Evolutionary conservation across 2,113 vertebrate species (phyloP).

Genomic region (Sapayoa aenigma): DNA sequence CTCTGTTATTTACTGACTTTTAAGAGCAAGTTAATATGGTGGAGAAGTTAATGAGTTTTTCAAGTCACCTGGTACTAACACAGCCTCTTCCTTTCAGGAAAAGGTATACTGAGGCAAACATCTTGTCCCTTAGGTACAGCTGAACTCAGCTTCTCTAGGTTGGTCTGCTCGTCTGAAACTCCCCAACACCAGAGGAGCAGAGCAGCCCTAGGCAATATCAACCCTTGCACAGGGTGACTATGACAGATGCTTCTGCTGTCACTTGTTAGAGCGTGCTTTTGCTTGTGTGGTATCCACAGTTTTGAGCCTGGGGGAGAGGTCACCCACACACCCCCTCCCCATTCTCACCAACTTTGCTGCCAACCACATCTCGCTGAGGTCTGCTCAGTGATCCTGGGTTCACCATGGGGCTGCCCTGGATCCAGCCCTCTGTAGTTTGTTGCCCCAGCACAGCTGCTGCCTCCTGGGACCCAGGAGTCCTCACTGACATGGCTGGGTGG

Average conservation of each 20-base stretch:
- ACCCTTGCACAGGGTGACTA: neutral
- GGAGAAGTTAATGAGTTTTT: neutral
- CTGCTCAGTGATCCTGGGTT: neutral
- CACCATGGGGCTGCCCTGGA: accelerated
- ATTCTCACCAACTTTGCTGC: neutral
- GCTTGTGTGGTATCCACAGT: too few relatives aligned
- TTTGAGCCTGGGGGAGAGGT: neutral
- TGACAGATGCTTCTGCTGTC: neutral
- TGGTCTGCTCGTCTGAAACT: neutral
- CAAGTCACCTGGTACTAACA: neutral
- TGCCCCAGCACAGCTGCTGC: neutral
- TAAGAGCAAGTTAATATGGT: neutral
- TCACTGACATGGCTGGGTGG: accelerated
- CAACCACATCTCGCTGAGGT: neutral
- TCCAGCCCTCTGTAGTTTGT: neutral
- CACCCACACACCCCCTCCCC: neutral
- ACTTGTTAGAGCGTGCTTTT: neutral
- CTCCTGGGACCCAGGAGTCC: neutral
- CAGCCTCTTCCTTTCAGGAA: neutral
- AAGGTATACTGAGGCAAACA: neutral
- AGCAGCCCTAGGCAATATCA: neutral
- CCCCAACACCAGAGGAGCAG: neutral
- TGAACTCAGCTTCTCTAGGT: neutral
- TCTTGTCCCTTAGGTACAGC: neutral
- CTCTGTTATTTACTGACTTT: neutral